Base-by-base conservation (phyloP, 2,113 vertebrate species). In the Limnothrissa miodon region DNA sequence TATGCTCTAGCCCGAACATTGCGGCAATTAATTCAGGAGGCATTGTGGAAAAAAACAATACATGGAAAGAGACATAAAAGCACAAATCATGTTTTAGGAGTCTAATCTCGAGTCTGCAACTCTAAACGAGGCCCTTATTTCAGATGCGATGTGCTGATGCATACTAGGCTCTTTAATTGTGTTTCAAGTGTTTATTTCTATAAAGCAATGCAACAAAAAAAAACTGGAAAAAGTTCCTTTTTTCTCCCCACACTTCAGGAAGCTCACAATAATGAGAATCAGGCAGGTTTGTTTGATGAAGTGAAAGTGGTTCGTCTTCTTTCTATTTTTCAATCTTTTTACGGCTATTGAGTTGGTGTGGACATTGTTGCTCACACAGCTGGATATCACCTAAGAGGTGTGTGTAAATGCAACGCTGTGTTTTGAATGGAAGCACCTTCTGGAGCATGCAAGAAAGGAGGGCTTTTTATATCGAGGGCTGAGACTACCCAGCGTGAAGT, bases 151-250 rank as follows among this genome's bases (percentile, higher is more conserved):
- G 84, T 74, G 84, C 59, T 85, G 78, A 36, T 29, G 66, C 66
- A 17, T 13, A 74, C 33, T 39, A 13, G 25, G 21, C 13, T n/a
- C 80, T 39, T 81, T 90, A 90, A 91, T 90, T 87, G 78, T 39
- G 83, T 87, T 91, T 91, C 79, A 74, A 85, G 82, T 89, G 88
- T 91, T 89, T 92, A 89, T 91, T 93, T 86, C 89, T 74, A 33
- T 11, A 36, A 36, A 36, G n/a, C n/a, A n/a, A n/a, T n/a, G n/a
- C n/a, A n/a, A n/a, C n/a, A 36, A 39, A 13, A 66, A 39, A 62
- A 74, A 39, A 33, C 66, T 3, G 39, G 44, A 6, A 53, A 80
- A 83, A 42, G 42, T 42, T 42, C 42, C 6, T 42, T 42, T 81
- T 80, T 87, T 45, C 66, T 9, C 74, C 83, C 83, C 74, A 44